Evolutionary conservation across 2,113 vertebrate species (phyloP).

Genomic region (Eptatretus burgeri): DNA sequence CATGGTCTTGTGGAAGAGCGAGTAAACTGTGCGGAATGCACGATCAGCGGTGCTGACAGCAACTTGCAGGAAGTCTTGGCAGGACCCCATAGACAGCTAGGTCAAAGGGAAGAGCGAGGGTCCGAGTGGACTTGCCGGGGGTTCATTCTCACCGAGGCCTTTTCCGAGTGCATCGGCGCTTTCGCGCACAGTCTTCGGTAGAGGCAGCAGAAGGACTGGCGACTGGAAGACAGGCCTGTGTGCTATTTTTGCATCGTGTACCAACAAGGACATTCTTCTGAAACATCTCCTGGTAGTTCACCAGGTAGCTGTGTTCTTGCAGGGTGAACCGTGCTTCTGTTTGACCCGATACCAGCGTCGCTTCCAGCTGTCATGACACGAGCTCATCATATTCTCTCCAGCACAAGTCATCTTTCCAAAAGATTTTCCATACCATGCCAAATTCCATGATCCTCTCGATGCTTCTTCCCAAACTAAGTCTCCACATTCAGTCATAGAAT

Average conservation of each 20-base stretch:
- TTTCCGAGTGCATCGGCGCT: too few relatives aligned
- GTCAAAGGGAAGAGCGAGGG: slow-evolving; percentile 35
- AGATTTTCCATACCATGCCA: neutral
- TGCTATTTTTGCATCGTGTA: neutral
- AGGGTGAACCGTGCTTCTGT: neutral
- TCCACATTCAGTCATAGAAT: neutral
- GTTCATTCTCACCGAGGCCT: too few relatives aligned
- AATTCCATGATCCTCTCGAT: neutral
- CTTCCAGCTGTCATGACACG: too few relatives aligned
- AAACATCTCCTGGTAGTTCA: neutral
- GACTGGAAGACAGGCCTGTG: slow-evolving; percentile 7
- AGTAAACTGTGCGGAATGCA: slow-evolving; percentile 85
- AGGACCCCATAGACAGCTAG: slow-evolving; percentile 58
- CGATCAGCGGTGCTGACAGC: slow-evolving; percentile 70
- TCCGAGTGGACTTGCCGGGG: too few relatives aligned
- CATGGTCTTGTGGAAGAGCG: slow-evolving; percentile 95
- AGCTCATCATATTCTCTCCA: slow-evolving; percentile 1
- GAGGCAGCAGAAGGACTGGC: slow-evolving; percentile 6
- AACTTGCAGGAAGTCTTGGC: slow-evolving; percentile 89
- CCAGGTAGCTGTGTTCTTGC: neutral
- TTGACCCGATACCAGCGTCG: too few relatives aligned
- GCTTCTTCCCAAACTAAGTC: neutral
- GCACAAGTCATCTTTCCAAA: slow-evolving; percentile 1
- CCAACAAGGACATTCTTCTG: slow-evolving; percentile 9
- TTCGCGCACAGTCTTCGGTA: neutral